Evolutionary conservation across 1,140 invertebrate species (phyloP).

Genomic region (Micrasema minimum): DNA sequence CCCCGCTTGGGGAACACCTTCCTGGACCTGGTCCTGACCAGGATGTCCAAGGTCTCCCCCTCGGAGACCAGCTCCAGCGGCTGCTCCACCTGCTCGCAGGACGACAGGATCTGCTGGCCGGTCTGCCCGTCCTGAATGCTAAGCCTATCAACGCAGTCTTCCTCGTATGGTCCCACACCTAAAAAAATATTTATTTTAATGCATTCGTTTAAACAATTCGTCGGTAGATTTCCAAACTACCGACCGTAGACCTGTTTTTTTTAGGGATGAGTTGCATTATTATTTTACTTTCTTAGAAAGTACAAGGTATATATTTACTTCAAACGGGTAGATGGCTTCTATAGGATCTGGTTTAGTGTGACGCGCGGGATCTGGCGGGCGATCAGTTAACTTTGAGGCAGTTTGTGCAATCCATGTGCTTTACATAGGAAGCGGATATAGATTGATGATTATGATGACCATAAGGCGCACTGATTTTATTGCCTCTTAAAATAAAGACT

Average conservation of each 20-base stretch:
- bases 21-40: slow-evolving; percentile 62
- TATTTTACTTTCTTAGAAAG: background rate
- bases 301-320: too few relatives aligned
- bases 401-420: too few relatives aligned
- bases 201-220: background rate
- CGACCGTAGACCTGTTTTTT: too few relatives aligned
- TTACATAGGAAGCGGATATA: too few relatives aligned
- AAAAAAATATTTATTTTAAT: slow-evolving; percentile 29
- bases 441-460: too few relatives aligned
- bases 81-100: slow-evolving; percentile 65
- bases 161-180: slow-evolving; percentile 63
- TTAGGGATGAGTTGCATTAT: too few relatives aligned
- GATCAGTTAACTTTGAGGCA: too few relatives aligned
- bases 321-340: background rate
- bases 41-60: slow-evolving; percentile 61
- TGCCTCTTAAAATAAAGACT: too few relatives aligned
- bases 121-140: slow-evolving; percentile 60
- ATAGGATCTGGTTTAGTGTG: too few relatives aligned
- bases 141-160: slow-evolving; percentile 63
- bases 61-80: slow-evolving; percentile 61
- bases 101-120: slow-evolving; percentile 57
- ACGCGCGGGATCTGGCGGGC: too few relatives aligned
- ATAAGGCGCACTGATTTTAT: too few relatives aligned
- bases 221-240: too few relatives aligned
- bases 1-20: slow-evolving; percentile 68